Conservation (phyloP, 2,797 vertebrate genomes). For the Hippoglossus hippoglossus region DNA sequence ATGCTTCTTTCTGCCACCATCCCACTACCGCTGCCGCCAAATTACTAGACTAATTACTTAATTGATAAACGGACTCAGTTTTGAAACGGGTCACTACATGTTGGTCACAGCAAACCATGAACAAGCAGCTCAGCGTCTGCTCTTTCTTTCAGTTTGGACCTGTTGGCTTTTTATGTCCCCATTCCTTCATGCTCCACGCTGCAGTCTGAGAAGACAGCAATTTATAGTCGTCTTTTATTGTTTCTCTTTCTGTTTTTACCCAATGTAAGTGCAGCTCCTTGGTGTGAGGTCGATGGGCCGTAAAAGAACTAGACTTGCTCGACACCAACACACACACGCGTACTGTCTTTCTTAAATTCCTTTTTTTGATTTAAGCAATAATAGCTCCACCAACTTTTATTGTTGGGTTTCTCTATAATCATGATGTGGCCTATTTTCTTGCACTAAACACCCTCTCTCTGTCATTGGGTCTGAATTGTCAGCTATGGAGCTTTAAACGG, state of each 20-base stretch:
- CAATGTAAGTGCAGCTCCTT: constrained; percentile 1
- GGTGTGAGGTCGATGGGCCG: constrained; percentile 11
- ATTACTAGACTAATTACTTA: constrained; percentile 63
- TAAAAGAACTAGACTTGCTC: constrained; percentile 16
- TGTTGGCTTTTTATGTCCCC: background rate
- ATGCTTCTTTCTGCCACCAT: constrained; percentile 10
- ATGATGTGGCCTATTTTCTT: constrained; percentile 42
- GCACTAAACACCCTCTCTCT: constrained; percentile 20
- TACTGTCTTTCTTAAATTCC: constrained; percentile 1
- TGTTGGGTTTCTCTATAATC: constrained; percentile 46
- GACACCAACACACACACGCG: background rate
- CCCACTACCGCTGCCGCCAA: constrained; percentile 17
- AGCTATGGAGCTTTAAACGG: constrained; percentile 1
- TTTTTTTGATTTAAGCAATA: constrained; percentile 43
- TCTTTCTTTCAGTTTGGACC: background rate
- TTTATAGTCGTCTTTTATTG: background rate
- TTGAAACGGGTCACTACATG: constrained; percentile 32
- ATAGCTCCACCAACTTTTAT: constrained; percentile 50
- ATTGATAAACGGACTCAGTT: constrained; percentile 61
- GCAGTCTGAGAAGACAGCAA: background rate
- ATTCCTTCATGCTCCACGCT: background rate
- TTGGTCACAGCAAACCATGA: constrained; percentile 16
- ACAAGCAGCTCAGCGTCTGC: background rate
- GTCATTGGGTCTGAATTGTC: constrained; percentile 32
- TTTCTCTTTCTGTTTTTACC: background rate